Conservation (phyloP, 2,797 vertebrate genomes). For the Podarcis lilfordi region DNA sequence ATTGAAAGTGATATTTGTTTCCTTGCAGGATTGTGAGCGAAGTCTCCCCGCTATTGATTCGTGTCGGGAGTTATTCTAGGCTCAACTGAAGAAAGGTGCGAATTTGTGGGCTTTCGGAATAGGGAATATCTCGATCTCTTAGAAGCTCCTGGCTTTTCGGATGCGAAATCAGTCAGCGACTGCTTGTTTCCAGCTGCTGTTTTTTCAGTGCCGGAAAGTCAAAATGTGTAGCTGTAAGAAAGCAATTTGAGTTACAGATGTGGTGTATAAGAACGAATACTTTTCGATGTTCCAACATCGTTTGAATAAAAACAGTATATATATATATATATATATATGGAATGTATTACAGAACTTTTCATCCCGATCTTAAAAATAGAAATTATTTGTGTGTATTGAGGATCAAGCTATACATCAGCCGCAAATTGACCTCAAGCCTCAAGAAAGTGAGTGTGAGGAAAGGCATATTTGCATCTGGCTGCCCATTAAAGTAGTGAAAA, state of each 20-base stretch:
- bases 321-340: not conserved
- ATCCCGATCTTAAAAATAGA: too few relatives aligned
- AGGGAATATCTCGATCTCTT: too few relatives aligned
- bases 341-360: not conserved
- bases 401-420: not conserved
- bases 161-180: not conserved
- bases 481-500: not conserved
- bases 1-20: not conserved
- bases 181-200: not conserved
- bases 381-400: not conserved
- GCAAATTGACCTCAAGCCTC: not conserved
- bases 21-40: not conserved
- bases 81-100: not conserved
- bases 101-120: not conserved
- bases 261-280: not conserved
- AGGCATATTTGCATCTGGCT: too few relatives aligned
- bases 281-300: not conserved
- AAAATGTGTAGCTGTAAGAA: not conserved
- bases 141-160: not conserved
- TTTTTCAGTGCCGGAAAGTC: not conserved
- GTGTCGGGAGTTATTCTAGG: not conserved
- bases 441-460: too few relatives aligned
- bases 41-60: not conserved
- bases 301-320: not conserved
- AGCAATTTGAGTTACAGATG: not conserved